phyloP scores from a whole-genome alignment of 64 coral and sea anemone species.

The Porites lutea region DNA sequence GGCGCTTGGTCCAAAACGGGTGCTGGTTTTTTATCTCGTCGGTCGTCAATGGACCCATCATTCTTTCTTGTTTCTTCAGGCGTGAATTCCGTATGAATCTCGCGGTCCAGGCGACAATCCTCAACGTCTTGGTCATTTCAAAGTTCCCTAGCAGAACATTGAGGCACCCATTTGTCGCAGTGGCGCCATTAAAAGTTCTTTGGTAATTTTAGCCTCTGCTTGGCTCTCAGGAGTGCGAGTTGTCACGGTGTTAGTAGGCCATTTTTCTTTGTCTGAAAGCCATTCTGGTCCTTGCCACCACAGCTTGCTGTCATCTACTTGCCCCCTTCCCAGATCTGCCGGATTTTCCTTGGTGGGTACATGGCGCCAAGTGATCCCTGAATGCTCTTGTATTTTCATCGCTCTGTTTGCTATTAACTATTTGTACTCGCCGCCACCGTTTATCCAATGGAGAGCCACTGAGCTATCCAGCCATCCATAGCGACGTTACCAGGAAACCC shows the following conservation, averaged over 20 bases:
- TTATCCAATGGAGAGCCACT: too few relatives aligned
- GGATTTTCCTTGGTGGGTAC: neutral
- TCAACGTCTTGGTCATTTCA: neutral
- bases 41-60: too few relatives aligned
- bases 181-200: constrained; percentile 18
- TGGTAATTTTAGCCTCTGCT: constrained; percentile 21
- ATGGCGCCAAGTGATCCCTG: neutral
- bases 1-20: too few relatives aligned
- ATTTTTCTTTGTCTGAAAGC: constrained; percentile 3
- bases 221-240: neutral
- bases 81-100: neutral
- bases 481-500: neutral
- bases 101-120: neutral
- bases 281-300: constrained; percentile 7
- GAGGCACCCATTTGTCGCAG: neutral
- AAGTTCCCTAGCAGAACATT: neutral
- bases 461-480: neutral
- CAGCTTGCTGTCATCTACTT: neutral
- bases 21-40: too few relatives aligned
- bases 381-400: neutral
- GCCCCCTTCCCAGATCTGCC: neutral
- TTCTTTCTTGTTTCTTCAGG: neutral
- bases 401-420: neutral
- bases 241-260: neutral
- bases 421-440: too few relatives aligned